Conservation (phyloP, 2,888 invertebrate genomes). For the Malthinus flaveolus region DNA sequence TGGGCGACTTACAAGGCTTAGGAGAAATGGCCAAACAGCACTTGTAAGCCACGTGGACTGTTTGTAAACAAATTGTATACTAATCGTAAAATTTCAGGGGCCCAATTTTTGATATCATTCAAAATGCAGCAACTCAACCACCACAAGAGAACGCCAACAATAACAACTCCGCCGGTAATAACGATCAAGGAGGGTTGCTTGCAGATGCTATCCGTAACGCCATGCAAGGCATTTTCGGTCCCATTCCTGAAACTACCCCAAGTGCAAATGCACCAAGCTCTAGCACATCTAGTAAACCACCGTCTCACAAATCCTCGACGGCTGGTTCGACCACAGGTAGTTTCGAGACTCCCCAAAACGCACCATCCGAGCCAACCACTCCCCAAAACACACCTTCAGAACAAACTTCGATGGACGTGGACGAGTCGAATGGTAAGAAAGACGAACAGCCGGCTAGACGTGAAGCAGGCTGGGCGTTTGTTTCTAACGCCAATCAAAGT, state of each 20-base stretch:
- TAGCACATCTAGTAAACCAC: too few species aligned
- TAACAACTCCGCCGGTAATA: not conserved
- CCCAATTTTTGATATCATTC: slow-evolving; percentile 16
- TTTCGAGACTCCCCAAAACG: not conserved
- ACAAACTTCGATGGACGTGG: not conserved
- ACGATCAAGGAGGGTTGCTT: slow-evolving; percentile 15
- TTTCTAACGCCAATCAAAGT: slow-evolving; percentile 8
- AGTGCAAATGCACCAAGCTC: not conserved
- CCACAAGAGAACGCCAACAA: not conserved
- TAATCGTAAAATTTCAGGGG: slow-evolving; percentile 10
- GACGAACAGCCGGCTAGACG: not conserved
- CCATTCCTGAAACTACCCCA: not conserved
- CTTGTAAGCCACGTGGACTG: slow-evolving; percentile 18
- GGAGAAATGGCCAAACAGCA: slow-evolving; percentile 23
- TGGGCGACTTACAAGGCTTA: slow-evolving; percentile 15
- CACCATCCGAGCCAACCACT: not conserved
- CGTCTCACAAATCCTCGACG: too few species aligned
- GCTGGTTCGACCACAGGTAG: too few species aligned
- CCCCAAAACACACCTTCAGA: not conserved
- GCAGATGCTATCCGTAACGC: slow-evolving; percentile 30
- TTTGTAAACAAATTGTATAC: too few species aligned
- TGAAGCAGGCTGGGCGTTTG: slow-evolving; percentile 20
- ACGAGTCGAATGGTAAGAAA: not conserved
- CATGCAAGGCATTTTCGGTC: slow-evolving; percentile 27
- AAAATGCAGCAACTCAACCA: slow-evolving; percentile 8